Base-by-base conservation (phyloP, 2,888 invertebrate species). In the Xanthorhoe designata region DNA sequence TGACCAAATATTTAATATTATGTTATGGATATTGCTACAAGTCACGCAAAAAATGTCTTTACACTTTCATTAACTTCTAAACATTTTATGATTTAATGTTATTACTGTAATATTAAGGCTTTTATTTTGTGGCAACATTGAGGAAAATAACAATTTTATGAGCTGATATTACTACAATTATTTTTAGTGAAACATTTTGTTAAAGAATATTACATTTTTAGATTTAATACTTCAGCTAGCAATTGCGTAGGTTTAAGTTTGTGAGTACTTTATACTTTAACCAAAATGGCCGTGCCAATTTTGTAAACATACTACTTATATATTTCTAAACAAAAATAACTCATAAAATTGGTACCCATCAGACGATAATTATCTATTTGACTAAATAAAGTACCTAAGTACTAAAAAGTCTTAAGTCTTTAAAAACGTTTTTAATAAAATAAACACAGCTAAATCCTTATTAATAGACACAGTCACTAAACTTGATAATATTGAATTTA, bases 31-130 rank as follows among this genome's bases (percentile, higher is more conserved):
- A 68, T 18, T 49, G 50, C 29, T 53, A 5, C 10, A 10, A 61
- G 67, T 68, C 67, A 68, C 67, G 67, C 67, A 8, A 68, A 51
- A 63, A 35, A 57, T 49, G 9, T 57, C 18, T 61, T 60, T 47
- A 47, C 52, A 60, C 60, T 45, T 61, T 59, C 47, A 62, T 66
- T 66, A 53, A 54, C 17, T 52, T 53, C 2, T 24, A 57, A 29
- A 57, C 32, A 29, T 62, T 19, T 53, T 53, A 55, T n/a, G 51
- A 24, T 51, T 19, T 51, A 24, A 51, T 51, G 24, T n/a, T 19
- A 51, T 47, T 15, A 13, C 51, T 51, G 2, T 15, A 29, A 56
- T 56, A 56, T 13, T 24, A 32, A n/a, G 32, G 17, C n/a, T 56
- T 54, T 56, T 56, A 56, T 56, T 56, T 45, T 45, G 45, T 55